These are phyloP conservation scores for Rhinichthys klamathensis DNA, from an alignment of 2,113 vertebrate genomes.

Conservation along the genomic window DNA sequence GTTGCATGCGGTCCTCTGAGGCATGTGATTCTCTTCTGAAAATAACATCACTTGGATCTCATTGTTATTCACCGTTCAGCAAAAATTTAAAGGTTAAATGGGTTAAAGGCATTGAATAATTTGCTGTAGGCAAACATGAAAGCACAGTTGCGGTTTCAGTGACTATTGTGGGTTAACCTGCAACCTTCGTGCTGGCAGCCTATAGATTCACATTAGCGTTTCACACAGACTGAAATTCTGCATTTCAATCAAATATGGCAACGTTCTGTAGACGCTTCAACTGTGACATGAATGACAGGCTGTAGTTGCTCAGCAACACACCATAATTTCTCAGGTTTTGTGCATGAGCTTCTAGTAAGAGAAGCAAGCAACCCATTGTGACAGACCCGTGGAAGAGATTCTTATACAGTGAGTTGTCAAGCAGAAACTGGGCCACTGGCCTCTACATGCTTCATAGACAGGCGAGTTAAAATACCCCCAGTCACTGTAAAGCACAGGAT, in stretches of 20 bases:
- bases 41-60: background rate
- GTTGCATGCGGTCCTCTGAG: background rate
- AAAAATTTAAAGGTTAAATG: slow-evolving; percentile 15
- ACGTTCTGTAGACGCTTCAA: slow-evolving; percentile 16
- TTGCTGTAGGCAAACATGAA: slow-evolving; percentile 8
- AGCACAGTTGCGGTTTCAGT: background rate
- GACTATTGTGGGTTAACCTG: slow-evolving; percentile 2
- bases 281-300: slow-evolving; percentile 27
- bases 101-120: background rate
- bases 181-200: background rate
- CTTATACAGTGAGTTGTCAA: slow-evolving; percentile 45
- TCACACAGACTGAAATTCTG: slow-evolving; percentile 2
- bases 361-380: slow-evolving; percentile 36
- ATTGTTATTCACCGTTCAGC: slow-evolving; percentile 19
- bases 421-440: slow-evolving; percentile 51
- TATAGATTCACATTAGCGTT: background rate
- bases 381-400: slow-evolving; percentile 48
- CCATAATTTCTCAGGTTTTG: slow-evolving; percentile 43
- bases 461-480: slow-evolving; percentile 28
- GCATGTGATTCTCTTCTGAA: slow-evolving; percentile 18
- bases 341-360: slow-evolving; percentile 39
- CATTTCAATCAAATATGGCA: slow-evolving; percentile 36
- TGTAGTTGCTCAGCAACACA: slow-evolving; percentile 58
- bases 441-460: slow-evolving; percentile 29
- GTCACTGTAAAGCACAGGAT: slow-evolving; percentile 39